Evolutionary conservation across 2,888 invertebrate species (phyloP), one percentile per base, ranked within the genome.

Genomic region (Acronicta alni): DNA sequence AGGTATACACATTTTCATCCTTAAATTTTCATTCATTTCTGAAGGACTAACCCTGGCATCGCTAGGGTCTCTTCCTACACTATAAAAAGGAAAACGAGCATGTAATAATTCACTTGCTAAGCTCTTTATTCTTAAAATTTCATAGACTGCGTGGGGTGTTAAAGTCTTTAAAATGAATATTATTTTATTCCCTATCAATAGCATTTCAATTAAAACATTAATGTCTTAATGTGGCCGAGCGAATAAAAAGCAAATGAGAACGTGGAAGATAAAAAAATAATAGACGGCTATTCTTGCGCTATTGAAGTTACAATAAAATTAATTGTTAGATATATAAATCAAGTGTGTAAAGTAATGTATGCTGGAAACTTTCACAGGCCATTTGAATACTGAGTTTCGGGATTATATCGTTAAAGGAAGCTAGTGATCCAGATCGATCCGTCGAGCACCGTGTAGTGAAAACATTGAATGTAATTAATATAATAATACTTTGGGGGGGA

Each of bases 401-500:
- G 76, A 77, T 81, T 69, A 66, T 55, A 87, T 87, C 86, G 81
- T 67, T 81, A 67, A 76, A 91, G 91, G 92, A 91, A 92, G 86
- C 47, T 47, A 81, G 68, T 74, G 78, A 89, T 93, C 89, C 89
- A 89, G 90, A 92, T 90, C 83, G 81, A 87, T 89, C 75, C 77
- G 77, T 68, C 74, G 74, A 52, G 63, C 75, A 64, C 67, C 75
- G 78, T 82, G 43, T 44, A 88, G 91, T 89, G 92, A 91, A 93
- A 93, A 92, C 87, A 81, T 87, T 81, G 84, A 85, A 84, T 82
- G 88, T 91, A 91, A 93, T 93, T 93, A 93, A 91, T 92, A 88
- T 89, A 88, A 90, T 90, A 90, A 85, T 81, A 83, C 83, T 78
- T 82, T 90, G 91, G 93, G 86, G 92, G 93, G 93, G 93, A 88